phyloP scores from a whole-genome alignment of 2,113 vertebrate genomes.

The Bufo bufo region DNA sequence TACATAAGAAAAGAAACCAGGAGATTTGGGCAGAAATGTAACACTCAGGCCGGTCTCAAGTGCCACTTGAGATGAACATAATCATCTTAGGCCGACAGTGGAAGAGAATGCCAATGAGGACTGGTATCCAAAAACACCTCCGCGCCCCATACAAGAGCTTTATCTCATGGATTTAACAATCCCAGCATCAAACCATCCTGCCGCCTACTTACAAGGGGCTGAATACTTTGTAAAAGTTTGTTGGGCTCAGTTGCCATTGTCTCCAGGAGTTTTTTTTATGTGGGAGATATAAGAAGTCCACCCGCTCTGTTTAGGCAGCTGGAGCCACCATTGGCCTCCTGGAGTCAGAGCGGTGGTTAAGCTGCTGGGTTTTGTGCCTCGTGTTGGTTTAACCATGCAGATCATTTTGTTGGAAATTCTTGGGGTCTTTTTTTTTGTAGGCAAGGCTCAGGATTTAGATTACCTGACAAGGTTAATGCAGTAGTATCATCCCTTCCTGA shows the following conservation, averaged over 20 bases:
- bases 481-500: not conserved
- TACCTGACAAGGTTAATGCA: conserved; percentile 16
- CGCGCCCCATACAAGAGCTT: conserved; percentile 77
- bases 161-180: conserved; percentile 81
- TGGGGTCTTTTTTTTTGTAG: conserved; percentile 15
- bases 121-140: conserved; percentile 87
- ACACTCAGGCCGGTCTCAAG: conserved; percentile 78
- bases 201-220: conserved; percentile 79
- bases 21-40: conserved; percentile 64
- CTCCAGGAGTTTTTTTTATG: conserved; percentile 75
- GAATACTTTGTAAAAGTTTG: conserved; percentile 76
- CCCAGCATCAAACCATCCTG: conserved; percentile 83
- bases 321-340: conserved; percentile 68
- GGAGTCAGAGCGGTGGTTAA: not conserved
- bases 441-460: conserved; percentile 1
- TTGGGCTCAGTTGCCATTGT: conserved; percentile 79
- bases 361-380: conserved; percentile 58
- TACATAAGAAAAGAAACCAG: conserved; percentile 75
- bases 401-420: conserved; percentile 43
- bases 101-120: conserved; percentile 79
- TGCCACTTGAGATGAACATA: conserved; percentile 82
- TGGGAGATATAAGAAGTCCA: conserved; percentile 71
- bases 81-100: conserved; percentile 80
- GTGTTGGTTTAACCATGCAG: conserved; percentile 54
- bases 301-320: conserved; percentile 81